Conservation (phyloP, 2,797 vertebrate genomes). For the Anisognathus igniventris region DNA sequence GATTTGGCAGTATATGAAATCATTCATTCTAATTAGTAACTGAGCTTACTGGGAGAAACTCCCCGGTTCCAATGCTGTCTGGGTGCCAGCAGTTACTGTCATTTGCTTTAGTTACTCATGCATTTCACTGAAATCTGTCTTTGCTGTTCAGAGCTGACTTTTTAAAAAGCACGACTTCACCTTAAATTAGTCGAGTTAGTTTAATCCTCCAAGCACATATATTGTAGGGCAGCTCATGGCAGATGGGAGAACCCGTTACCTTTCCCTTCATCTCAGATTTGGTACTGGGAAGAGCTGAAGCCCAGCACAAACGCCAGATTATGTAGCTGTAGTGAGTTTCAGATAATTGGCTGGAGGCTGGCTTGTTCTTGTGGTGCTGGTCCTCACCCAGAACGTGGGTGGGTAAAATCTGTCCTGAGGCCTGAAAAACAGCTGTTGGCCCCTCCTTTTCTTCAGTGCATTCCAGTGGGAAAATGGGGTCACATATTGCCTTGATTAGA, state of each 20-base stretch:
- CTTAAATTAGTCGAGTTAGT: not conserved
- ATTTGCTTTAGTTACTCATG: conserved; percentile 48
- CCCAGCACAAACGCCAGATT: not conserved
- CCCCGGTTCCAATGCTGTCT: not conserved
- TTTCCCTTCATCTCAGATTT: not conserved
- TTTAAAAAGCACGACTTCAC: not conserved
- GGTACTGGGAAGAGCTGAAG: not conserved
- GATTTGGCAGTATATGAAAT: conserved; percentile 38
- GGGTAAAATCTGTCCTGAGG: conserved; percentile 3
- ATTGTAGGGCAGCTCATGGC: not conserved
- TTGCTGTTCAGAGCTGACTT: conserved; percentile 18
- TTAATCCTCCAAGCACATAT: not conserved
- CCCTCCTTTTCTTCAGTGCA: conserved; percentile 1
- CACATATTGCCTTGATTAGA: conserved; percentile 27
- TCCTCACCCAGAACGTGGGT: conserved; percentile 17
- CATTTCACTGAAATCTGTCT: conserved; percentile 31
- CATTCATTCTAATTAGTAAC: conserved; percentile 53
- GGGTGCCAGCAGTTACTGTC: conserved; percentile 33
- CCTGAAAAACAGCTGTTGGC: conserved; percentile 3
- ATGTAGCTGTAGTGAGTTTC: not conserved
- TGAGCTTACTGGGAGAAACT: conserved; percentile 47
- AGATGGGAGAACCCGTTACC: not conserved
- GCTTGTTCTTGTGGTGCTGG: conserved; percentile 1
- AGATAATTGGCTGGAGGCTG: conserved; percentile 2
- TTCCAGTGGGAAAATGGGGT: conserved; percentile 17